These are phyloP conservation scores for Syngnathus scovelli DNA, from an alignment of 2,113 vertebrate species.

Conservation along the genomic window DNA sequence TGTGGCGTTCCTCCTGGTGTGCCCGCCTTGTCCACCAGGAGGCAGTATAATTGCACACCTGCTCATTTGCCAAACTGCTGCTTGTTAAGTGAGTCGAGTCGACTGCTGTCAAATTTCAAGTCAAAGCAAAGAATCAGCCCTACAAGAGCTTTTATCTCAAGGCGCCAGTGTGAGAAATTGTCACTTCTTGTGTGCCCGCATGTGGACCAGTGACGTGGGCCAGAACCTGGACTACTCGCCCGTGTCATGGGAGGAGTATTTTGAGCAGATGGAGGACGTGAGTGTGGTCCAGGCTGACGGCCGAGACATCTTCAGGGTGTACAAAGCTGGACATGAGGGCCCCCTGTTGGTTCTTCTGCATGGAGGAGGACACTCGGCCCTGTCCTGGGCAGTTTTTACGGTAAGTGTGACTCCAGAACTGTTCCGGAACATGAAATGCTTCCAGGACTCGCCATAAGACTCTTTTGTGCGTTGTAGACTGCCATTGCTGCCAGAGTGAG, in stretches of 20 bases:
- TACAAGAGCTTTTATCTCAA: not conserved
- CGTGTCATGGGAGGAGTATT: slow-evolving; percentile 64
- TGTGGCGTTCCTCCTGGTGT: too few species aligned
- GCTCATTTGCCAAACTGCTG: too few species aligned
- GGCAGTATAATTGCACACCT: too few species aligned
- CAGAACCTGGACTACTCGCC: slow-evolving; percentile 56
- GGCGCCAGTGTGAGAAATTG: not conserved
- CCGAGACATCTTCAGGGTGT: slow-evolving; percentile 59
- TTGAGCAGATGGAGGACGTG: slow-evolving; percentile 65
- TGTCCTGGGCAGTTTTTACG: slow-evolving; percentile 68
- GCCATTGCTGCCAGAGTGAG: slow-evolving; percentile 55
- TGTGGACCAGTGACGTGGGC: slow-evolving; percentile 33
- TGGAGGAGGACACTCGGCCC: slow-evolving; percentile 62
- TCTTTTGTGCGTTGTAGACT: slow-evolving; percentile 31
- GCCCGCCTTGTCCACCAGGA: too few species aligned
- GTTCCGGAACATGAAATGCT: not conserved
- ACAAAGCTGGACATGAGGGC: slow-evolving; percentile 49
- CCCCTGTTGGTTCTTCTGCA: slow-evolving; percentile 66
- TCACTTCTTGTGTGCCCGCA: slow-evolving; percentile 15
- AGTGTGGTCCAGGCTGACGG: slow-evolving; percentile 45
- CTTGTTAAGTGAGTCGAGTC: too few species aligned
- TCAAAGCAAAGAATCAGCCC: too few species aligned
- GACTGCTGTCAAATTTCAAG: too few species aligned
- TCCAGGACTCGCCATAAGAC: too few species aligned
- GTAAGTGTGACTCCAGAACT: slow-evolving; percentile 29